Evolutionary conservation across 2,113 vertebrate genomes (phyloP).

Genomic region (Prinia subflava): DNA sequence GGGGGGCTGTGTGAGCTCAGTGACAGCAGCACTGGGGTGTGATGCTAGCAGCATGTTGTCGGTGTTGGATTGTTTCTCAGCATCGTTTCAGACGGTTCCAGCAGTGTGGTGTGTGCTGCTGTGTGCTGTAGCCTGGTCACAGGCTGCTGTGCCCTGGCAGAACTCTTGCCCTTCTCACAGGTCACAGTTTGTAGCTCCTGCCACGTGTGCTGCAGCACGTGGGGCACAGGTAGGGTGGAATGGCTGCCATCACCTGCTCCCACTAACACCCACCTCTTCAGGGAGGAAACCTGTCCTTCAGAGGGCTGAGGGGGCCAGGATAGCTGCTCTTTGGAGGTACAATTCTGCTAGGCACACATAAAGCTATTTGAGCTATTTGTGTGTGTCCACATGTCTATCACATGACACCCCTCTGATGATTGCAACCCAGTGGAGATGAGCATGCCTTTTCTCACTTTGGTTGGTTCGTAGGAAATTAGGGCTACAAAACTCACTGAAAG

Average conservation of each 20-base stretch:
- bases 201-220: accelerated
- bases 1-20: background rate
- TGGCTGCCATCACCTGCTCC: background rate
- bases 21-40: background rate
- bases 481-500: background rate
- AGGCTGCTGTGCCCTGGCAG: background rate
- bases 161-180: background rate
- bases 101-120: background rate
- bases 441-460: background rate
- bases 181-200: background rate
- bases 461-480: background rate
- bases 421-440: background rate
- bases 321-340: background rate
- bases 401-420: background rate
- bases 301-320: background rate
- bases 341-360: background rate
- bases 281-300: background rate
- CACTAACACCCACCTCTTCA: background rate
- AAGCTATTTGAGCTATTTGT: too few relatives aligned
- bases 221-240: background rate
- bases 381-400: background rate
- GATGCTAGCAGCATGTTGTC: background rate
- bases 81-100: accelerated
- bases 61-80: background rate
- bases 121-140: background rate